A percentile compares a stretch with the other conserved stretches of the same genome.
Evolutionary conservation across 1,140 invertebrate species (phyloP).

Genomic region (Himalopsyche phryganea): DNA sequence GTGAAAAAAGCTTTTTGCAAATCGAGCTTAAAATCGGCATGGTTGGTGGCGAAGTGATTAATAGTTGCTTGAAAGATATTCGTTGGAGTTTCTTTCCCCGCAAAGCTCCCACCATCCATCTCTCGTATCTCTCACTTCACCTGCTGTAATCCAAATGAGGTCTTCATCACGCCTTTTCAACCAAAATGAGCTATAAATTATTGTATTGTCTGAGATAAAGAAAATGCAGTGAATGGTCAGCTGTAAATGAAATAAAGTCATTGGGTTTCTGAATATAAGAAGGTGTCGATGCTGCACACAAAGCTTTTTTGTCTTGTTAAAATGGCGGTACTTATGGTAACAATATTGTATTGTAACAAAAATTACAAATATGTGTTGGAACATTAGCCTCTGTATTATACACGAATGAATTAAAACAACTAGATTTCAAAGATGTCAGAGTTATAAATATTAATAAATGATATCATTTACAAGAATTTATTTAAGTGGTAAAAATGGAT

Average conservation of each 20-base stretch:
- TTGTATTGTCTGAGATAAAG: not conserved
- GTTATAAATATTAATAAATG: no score
- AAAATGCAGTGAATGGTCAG: not conserved
- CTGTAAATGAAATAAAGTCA: not conserved
- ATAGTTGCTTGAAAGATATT: not conserved
- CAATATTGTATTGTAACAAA: no score
- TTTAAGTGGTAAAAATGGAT: no score
- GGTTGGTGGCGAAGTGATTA: conserved; percentile 8
- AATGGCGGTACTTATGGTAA: no score
- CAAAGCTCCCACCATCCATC: not conserved
- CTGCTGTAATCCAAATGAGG: conserved; percentile 12
- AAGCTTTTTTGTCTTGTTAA: no score
- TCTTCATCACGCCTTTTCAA: conserved; percentile 13
- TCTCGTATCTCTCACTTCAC: conserved; percentile 2
- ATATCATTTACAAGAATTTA: no score
- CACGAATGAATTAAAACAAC: no score
- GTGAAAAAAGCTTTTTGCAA: not conserved
- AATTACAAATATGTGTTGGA: no score
- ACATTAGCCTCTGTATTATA: no score
- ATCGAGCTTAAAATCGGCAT: not conserved
- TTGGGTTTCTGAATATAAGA: no score
- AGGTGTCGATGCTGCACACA: no score
- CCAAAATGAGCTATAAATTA: conserved; percentile 6
- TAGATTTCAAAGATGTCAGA: no score
- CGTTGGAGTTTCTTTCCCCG: not conserved